Base-by-base conservation (phyloP, 1,140 invertebrate species). In the Drosophila obscura region DNA sequence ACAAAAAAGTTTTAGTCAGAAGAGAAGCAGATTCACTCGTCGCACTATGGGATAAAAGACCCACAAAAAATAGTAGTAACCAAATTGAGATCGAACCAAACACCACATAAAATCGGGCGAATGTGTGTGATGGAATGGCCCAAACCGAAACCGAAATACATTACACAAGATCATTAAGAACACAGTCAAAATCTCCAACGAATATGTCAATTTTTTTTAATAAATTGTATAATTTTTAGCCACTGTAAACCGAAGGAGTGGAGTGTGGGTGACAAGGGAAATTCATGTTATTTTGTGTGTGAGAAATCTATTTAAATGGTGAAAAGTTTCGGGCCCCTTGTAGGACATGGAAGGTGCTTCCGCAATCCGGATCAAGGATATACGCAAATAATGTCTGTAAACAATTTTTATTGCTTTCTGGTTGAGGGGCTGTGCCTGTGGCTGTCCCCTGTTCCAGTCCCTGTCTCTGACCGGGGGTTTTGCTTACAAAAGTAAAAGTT, bases 371-470 rank as follows among this genome's bases (percentile, higher is more conserved):
- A 48, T 61, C 69, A 79, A 82, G 79, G 79, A 82, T 76, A 52
- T 71, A 75, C 51, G 76, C 78, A 83, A 90, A 90, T 88, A 90
- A 82, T 73, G 78, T 90, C 59, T 88, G 83, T 90, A 90, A 90
- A 90, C 88, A 90, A 90, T 90, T 90, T 90, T 90, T 90, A 90
- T 90, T 90, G 88, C 82, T 89, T 90, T 79, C 77, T 73, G 77
- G 75, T 71, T 59, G 66, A 76, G 65, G 57, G 52, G 57, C 0
- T 9, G 26, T 5, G 26, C 26, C 26, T 39, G 9, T 39, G 35
- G 3, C 35, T 39, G 9, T 11, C 4, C 35, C 31, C 2, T 11
- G 9, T 35, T 3, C 3, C 31, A 74, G 49, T 73, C 49, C 45
- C 22, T 61, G 69, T 16, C 76, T 59, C 53, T n/a, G 22, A 7